Evolutionary conservation across 2,113 vertebrate species (phyloP).

Genomic region (Pseudorhombus dupliciocellatus): DNA sequence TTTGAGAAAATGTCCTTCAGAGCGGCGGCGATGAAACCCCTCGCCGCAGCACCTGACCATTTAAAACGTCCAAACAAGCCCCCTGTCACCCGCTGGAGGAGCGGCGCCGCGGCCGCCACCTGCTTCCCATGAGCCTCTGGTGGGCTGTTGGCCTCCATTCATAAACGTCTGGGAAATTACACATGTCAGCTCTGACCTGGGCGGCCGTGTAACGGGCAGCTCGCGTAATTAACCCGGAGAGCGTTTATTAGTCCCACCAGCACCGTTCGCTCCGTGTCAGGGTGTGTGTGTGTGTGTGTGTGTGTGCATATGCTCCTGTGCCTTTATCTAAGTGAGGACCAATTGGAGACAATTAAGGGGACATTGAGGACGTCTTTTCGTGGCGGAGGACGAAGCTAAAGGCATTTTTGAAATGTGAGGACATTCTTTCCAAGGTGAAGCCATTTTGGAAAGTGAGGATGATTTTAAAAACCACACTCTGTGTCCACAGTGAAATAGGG

Average conservation of each 20-base stretch:
- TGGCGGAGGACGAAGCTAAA: too few relatives aligned
- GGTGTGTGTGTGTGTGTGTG: slow-evolving; percentile 1
- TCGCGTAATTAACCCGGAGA: slow-evolving; percentile 68
- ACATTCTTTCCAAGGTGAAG: too few relatives aligned
- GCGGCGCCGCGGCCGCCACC: slow-evolving; percentile 58
- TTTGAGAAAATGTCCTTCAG: slow-evolving; percentile 12
- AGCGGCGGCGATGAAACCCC: slow-evolving; percentile 21
- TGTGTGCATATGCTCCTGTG: background rate
- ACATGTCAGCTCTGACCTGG: slow-evolving; percentile 60
- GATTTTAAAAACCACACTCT: too few relatives aligned
- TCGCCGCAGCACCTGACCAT: background rate
- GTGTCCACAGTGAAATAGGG: too few relatives aligned
- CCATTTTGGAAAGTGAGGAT: too few relatives aligned
- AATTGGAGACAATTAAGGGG: background rate
- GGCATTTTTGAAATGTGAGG: too few relatives aligned
- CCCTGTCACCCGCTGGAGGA: slow-evolving; percentile 37
- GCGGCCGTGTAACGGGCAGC: slow-evolving; percentile 45
- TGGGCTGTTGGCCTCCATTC: slow-evolving; percentile 61
- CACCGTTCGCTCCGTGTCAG: background rate
- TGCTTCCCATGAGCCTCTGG: slow-evolving; percentile 63
- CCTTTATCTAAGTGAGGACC: background rate
- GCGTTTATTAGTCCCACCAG: slow-evolving; percentile 56
- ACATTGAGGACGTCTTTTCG: background rate
- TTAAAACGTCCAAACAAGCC: slow-evolving; percentile 39
- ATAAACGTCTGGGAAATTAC: slow-evolving; percentile 69